Evolutionary conservation across 1,140 invertebrate genomes (phyloP).

Genomic region (Phenacoccus solenopsis): DNA sequence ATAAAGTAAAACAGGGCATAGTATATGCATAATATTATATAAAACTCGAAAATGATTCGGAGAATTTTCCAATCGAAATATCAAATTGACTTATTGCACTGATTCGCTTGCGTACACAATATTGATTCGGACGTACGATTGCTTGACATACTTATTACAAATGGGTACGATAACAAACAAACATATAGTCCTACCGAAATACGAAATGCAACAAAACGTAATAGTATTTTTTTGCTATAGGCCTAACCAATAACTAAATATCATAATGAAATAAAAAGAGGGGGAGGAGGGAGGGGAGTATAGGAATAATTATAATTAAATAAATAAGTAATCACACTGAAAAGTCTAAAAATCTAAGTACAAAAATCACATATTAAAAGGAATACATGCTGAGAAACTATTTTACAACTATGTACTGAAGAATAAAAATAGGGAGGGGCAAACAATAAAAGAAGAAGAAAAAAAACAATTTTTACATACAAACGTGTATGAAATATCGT

Average conservation of each 20-base stretch:
- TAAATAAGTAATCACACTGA: conserved; percentile 3
- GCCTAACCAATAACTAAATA: background rate
- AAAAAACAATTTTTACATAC: no score
- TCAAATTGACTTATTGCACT: background rate
- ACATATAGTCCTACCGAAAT: background rate
- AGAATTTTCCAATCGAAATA: background rate
- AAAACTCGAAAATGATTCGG: no score
- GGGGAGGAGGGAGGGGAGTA: no score
- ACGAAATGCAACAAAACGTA: background rate
- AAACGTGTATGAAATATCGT: background rate
- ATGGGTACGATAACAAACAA: no score
- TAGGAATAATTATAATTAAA: background rate
- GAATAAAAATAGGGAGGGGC: background rate
- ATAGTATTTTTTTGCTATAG: background rate
- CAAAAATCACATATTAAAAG: conserved; percentile 3
- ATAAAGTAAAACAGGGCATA: no score
- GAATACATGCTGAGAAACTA: background rate
- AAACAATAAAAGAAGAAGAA: background rate
- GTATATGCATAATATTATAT: no score
- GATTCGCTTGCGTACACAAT: background rate
- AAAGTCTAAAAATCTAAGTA: conserved; percentile 3
- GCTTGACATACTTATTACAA: no score
- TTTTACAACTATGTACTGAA: background rate
- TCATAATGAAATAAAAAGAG: background rate
- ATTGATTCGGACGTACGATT: no score